Conservation (phyloP, 1,140 invertebrate genomes). For the Copidosoma floridanum region DNA sequence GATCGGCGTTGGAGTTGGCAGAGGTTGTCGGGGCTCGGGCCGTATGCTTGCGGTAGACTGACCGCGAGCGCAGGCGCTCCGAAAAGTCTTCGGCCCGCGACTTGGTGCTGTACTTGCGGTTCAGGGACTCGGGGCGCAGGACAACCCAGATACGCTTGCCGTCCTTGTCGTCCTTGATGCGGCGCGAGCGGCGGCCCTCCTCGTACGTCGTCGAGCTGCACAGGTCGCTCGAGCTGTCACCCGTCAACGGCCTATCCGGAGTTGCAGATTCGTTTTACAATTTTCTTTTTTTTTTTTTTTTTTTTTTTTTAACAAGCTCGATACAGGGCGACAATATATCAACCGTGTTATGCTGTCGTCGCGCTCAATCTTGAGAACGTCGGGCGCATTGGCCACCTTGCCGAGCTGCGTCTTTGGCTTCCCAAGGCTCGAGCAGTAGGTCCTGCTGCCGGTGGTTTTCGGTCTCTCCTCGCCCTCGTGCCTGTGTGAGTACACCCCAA, state of each 20-base stretch:
- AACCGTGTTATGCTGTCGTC: neutral
- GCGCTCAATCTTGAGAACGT: neutral
- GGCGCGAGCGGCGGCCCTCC: neutral
- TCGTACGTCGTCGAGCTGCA: neutral
- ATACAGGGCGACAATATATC: neutral
- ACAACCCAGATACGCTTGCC: neutral
- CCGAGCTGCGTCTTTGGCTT: neutral
- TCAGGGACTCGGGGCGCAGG: neutral
- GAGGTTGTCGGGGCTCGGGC: neutral
- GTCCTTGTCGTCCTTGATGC: neutral
- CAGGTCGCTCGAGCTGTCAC: constrained; percentile 4
- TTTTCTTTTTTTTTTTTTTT: too few relatives aligned
- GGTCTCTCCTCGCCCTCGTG: neutral
- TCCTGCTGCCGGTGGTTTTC: neutral
- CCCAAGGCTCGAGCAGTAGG: too few relatives aligned
- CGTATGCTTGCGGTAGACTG: too few relatives aligned
- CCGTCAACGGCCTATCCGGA: neutral
- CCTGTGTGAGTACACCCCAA: neutral
- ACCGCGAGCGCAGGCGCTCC: neutral
- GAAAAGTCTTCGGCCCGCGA: neutral
- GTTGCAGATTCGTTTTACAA: too few relatives aligned
- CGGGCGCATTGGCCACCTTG: neutral
- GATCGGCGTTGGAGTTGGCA: neutral
- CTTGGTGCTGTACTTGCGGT: neutral
- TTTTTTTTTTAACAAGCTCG: neutral